Conservation (phyloP, 2,888 invertebrate species). For the Nephrotoma flavescens region DNA sequence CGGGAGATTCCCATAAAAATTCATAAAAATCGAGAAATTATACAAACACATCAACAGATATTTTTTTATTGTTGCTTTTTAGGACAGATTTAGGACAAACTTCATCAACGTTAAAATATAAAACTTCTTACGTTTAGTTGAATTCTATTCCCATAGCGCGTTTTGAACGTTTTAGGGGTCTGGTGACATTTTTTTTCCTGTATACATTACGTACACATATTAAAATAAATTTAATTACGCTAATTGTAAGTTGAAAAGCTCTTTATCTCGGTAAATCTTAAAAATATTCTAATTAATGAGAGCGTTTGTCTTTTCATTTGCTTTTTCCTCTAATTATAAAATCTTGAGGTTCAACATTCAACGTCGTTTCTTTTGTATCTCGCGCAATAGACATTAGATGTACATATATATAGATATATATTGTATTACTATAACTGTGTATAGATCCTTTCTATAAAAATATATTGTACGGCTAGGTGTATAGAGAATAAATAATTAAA, state of each 20-base stretch:
- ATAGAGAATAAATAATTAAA: neutral
- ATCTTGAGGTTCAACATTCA: neutral
- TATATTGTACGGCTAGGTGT: neutral
- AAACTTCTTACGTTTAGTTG: too few relatives aligned
- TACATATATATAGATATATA: too few relatives aligned
- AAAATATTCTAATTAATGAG: neutral
- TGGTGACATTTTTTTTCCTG: too few relatives aligned
- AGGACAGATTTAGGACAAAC: too few relatives aligned
- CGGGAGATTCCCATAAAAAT: too few relatives aligned
- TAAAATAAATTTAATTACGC: neutral
- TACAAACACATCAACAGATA: too few relatives aligned
- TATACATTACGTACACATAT: too few relatives aligned
- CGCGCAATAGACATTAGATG: neutral
- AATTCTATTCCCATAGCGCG: too few relatives aligned
- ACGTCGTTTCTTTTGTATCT: neutral
- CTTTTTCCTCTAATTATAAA: neutral
- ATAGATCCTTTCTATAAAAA: neutral
- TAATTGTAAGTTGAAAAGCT: neutral
- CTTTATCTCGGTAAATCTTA: neutral
- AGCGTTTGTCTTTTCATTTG: neutral
- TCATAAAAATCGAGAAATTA: too few relatives aligned
- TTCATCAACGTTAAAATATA: too few relatives aligned
- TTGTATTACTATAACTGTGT: neutral
- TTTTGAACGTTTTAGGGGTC: too few relatives aligned
- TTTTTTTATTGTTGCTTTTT: too few relatives aligned